Conservation (phyloP, 2,888 invertebrate species). For the Lottia scabra region DNA sequence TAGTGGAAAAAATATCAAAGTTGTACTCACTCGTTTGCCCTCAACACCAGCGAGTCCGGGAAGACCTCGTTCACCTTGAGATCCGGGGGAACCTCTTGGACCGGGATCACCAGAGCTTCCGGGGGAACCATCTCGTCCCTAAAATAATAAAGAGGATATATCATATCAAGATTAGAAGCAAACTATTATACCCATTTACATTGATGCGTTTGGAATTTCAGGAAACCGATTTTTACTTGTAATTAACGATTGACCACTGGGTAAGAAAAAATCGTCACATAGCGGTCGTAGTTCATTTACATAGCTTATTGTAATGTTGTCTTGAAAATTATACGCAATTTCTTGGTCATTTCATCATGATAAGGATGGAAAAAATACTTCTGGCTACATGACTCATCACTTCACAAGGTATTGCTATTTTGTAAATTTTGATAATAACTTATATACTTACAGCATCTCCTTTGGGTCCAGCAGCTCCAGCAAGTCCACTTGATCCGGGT, state of each 20-base stretch:
- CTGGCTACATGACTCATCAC: too few species aligned
- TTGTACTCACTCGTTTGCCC: slow-evolving; percentile 53
- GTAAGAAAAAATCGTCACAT: too few species aligned
- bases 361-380: too few species aligned
- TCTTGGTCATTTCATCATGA: too few species aligned
- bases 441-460: slow-evolving; percentile 44
- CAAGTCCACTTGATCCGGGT: slow-evolving; percentile 35
- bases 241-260: too few species aligned
- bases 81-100: slow-evolving; percentile 70
- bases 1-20: background rate
- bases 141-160: too few species aligned
- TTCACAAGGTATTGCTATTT: too few species aligned
- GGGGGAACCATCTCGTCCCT: slow-evolving; percentile 47
- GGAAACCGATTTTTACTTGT: too few species aligned
- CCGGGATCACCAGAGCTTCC: slow-evolving; percentile 71
- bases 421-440: too few species aligned
- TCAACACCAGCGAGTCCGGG: slow-evolving; percentile 53
- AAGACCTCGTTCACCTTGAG: slow-evolving; percentile 53
- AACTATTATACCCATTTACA: background rate
- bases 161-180: background rate
- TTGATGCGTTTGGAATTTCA: background rate
- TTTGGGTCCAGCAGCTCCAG: slow-evolving; percentile 34
- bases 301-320: too few species aligned
- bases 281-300: too few species aligned
- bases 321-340: too few species aligned